Conservation (phyloP, 2,888 invertebrate genomes). For the Unio pictorum region DNA sequence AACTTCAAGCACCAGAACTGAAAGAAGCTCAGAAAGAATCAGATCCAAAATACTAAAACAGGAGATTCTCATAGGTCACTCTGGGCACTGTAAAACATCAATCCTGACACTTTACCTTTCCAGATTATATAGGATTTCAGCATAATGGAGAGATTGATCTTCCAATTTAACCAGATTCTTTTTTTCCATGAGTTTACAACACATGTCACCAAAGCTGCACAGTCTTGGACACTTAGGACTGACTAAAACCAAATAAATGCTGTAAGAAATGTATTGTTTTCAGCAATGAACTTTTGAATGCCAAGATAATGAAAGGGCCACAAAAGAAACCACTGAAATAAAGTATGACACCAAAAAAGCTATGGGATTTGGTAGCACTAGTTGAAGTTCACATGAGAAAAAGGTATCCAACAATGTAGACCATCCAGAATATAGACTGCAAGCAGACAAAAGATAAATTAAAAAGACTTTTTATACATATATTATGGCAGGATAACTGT, state of each 20-base stretch:
- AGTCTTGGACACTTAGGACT: constrained; percentile 11
- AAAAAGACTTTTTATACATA: constrained; percentile 15
- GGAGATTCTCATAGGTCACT: neutral
- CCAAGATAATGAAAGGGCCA: constrained; percentile 9
- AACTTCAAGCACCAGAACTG: constrained; percentile 8
- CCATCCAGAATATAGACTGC: constrained; percentile 3
- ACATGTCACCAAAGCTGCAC: constrained; percentile 4
- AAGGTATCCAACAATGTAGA: constrained; percentile 17
- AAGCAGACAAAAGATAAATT: constrained; percentile 4
- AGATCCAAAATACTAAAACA: neutral
- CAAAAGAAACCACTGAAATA: constrained; percentile 9
- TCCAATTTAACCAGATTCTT: constrained; percentile 9
- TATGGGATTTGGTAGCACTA: constrained; percentile 1
- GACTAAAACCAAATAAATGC: constrained; percentile 6
- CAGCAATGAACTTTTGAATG: constrained; percentile 11
- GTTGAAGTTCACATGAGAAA: constrained; percentile 1
- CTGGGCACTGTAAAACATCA: neutral
- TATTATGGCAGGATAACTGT: constrained; percentile 6
- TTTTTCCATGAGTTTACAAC: constrained; percentile 13
- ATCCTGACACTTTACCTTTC: neutral
- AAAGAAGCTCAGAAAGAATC: neutral
- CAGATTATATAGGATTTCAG: constrained; percentile 2
- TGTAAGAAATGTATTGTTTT: constrained; percentile 9
- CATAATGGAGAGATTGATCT: constrained; percentile 7
- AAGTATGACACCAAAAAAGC: constrained; percentile 5